Evolutionary conservation across 2,113 vertebrate genomes (phyloP), one percentile per base, ranked within the genome.

Genomic region (Onychorhynchus coronatus): DNA sequence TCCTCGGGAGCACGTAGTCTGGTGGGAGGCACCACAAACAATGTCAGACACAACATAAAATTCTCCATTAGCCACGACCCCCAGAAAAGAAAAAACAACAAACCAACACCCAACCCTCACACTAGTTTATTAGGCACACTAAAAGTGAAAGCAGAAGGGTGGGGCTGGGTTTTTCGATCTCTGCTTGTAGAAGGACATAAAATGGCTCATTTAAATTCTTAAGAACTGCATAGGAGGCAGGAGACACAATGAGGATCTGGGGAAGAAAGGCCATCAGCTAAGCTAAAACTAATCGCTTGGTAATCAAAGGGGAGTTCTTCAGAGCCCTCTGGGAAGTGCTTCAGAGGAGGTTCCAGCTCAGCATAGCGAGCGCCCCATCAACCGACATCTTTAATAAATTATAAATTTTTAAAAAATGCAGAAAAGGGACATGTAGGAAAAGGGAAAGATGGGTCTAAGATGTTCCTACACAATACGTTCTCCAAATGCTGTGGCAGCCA

Each of bases 131-230:
- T 98, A 98, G 97, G 94, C 76, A 22, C 97, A 94, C 97, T 98
- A 97, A 98, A 98, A 97, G 96, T 92, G 90, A 97, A 97, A 98
- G 96, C 97, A 91, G 95, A 97, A 98, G 98, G 98, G 98, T 98
- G 98, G 98, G 97, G 96, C 93, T 66, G 92, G 89, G 96, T 97
- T 97, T 97, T 96, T 95, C 84, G 97, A 98, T 98, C 98, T 98
- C 97, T 59, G 95, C 98, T 98, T 97, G 98, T 97, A 98, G 97
- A 97, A 98, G 97, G 98, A 97, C 97, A 98, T 99, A 99, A 99
- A 99, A 99, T 80, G 98, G 98, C 97, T 99, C 98, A 99, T 99
- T 99, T 98, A 98, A 98, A 98, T 98, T 93, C 97, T 98, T 98
- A 98, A 98, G 97, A 98, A 98, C 98, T 98, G 98, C 97, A 96